A percentile compares a stretch with the other conserved stretches of the same genome.
Conservation (phyloP, 2,888 invertebrate genomes). For the Andrena marginata region DNA sequence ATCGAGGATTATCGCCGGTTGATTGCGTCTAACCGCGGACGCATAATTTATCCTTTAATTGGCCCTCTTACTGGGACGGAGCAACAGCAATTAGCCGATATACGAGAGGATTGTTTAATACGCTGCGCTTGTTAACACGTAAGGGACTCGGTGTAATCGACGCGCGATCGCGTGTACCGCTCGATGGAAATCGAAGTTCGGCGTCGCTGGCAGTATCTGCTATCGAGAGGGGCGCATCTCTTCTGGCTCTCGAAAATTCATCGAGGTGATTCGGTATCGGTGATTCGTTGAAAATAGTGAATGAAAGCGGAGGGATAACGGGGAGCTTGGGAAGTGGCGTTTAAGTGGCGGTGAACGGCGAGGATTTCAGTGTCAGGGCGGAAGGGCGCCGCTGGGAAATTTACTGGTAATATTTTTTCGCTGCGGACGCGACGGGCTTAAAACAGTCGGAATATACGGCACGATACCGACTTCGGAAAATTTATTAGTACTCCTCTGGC, state of each 20-base stretch:
- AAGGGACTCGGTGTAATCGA: conserved; percentile 10
- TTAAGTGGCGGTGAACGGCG: conserved; percentile 11
- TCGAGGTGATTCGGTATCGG: background rate
- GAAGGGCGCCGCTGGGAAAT: conserved; percentile 56
- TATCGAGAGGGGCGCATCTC: background rate
- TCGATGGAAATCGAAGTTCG: conserved; percentile 22
- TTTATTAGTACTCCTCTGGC: conserved; percentile 67
- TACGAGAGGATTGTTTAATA: conserved; percentile 31
- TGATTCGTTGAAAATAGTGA: background rate
- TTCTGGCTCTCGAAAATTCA: too few species aligned
- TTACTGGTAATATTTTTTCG: conserved; percentile 76
- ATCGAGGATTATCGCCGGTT: conserved; percentile 49
- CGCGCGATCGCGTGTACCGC: conserved; percentile 19
- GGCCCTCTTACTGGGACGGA: conserved; percentile 43
- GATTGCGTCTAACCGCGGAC: conserved; percentile 41
- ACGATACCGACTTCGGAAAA: conserved; percentile 64
- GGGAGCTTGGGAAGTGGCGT: background rate
- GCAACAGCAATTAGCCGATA: conserved; percentile 40
- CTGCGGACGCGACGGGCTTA: conserved; percentile 52
- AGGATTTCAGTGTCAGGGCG: background rate
- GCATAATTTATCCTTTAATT: conserved; percentile 52
- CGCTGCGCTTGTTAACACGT: conserved; percentile 16
- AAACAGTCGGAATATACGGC: conserved; percentile 61
- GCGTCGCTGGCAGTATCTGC: background rate
- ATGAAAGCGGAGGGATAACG: background rate